Evolutionary conservation across 2,888 invertebrate genomes (phyloP).

Genomic region (Azorinus chamasolen): DNA sequence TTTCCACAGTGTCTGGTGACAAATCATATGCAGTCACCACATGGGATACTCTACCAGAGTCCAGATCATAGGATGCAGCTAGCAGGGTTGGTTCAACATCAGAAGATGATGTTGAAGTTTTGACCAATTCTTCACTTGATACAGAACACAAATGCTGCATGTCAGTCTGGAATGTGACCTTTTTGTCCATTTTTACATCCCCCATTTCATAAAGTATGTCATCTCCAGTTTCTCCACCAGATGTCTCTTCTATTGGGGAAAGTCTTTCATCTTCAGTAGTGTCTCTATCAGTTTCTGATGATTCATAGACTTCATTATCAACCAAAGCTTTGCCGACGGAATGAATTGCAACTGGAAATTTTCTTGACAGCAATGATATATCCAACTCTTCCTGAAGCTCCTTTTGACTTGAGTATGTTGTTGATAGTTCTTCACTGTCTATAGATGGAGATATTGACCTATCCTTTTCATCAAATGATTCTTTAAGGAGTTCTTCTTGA

Average conservation of each 20-base stretch:
- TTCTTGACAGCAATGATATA: slow-evolving; percentile 45
- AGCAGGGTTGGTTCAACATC: slow-evolving; percentile 95
- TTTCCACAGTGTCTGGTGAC: slow-evolving; percentile 85
- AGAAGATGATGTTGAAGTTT: slow-evolving; percentile 89
- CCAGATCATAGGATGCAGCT: slow-evolving; percentile 94
- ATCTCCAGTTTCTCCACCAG: slow-evolving; percentile 68
- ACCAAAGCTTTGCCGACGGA: slow-evolving; percentile 73
- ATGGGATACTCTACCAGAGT: slow-evolving; percentile 87
- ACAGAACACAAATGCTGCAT: slow-evolving; percentile 75
- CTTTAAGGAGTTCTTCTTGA: slow-evolving; percentile 80
- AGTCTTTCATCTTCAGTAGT: slow-evolving; percentile 82
- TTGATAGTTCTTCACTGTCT: slow-evolving; percentile 79
- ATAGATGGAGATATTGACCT: slow-evolving; percentile 82
- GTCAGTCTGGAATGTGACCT: slow-evolving; percentile 79
- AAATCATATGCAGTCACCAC: slow-evolving; percentile 85
- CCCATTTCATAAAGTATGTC: slow-evolving; percentile 68
- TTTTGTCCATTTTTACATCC: slow-evolving; percentile 71
- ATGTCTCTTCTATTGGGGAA: slow-evolving; percentile 81
- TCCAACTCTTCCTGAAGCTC: slow-evolving; percentile 66
- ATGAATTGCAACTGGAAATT: slow-evolving; percentile 78
- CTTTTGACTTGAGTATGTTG: slow-evolving; percentile 73
- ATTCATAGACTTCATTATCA: slow-evolving; percentile 81
- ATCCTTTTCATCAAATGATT: slow-evolving; percentile 79
- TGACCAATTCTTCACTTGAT: slow-evolving; percentile 81
- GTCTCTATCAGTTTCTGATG: slow-evolving; percentile 80